A percentile compares a stretch with the other conserved stretches of the same genome.
phyloP scores from a whole-genome alignment of 1,140 invertebrate genomes.

The Scaptodrosophila lebanonensis region DNA sequence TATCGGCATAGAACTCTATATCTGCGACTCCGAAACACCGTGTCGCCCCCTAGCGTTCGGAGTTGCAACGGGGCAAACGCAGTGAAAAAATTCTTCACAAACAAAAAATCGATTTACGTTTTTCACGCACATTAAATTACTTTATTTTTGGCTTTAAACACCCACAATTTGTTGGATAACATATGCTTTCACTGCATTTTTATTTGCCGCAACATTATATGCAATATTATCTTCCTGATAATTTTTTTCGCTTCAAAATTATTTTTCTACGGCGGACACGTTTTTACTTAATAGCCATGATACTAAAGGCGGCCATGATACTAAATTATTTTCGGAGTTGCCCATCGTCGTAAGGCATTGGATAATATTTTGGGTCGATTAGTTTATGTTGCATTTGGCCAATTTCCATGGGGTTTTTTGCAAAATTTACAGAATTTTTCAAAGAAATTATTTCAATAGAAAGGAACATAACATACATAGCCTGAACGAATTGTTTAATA shows the following conservation, averaged over 20 bases:
- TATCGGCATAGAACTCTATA: slow-evolving; percentile 33
- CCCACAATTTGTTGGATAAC: slow-evolving; percentile 27
- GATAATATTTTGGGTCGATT: slow-evolving; percentile 61
- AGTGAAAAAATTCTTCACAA: slow-evolving; percentile 59
- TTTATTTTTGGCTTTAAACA: slow-evolving; percentile 31
- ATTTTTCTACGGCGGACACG: slow-evolving; percentile 75
- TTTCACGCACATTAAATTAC: slow-evolving; percentile 72
- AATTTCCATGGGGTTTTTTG: slow-evolving; percentile 44
- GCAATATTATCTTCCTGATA: slow-evolving; percentile 57
- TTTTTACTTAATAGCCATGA: slow-evolving; percentile 75
- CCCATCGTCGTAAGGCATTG: slow-evolving; percentile 38
- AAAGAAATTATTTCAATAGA: background rate
- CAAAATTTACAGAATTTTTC: slow-evolving; percentile 38
- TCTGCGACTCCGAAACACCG: slow-evolving; percentile 42
- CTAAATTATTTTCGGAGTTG: slow-evolving; percentile 60
- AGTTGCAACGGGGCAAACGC: slow-evolving; percentile 16
- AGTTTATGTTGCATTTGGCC: slow-evolving; percentile 32
- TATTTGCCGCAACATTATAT: slow-evolving; percentile 49
- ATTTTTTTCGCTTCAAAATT: slow-evolving; percentile 55
- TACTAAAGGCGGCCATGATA: slow-evolving; percentile 68
- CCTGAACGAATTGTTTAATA: background rate
- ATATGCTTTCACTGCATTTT: slow-evolving; percentile 44
- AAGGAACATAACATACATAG: too few relatives aligned
- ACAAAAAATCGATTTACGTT: slow-evolving; percentile 75
- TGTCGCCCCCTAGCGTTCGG: slow-evolving; percentile 43